Percentiles rank a stretch among this genome's conserved stretches.
These are phyloP conservation scores for Leptinotarsa defecta DNA, from an alignment of 1,140 invertebrate genomes.

Conservation along the genomic window DNA sequence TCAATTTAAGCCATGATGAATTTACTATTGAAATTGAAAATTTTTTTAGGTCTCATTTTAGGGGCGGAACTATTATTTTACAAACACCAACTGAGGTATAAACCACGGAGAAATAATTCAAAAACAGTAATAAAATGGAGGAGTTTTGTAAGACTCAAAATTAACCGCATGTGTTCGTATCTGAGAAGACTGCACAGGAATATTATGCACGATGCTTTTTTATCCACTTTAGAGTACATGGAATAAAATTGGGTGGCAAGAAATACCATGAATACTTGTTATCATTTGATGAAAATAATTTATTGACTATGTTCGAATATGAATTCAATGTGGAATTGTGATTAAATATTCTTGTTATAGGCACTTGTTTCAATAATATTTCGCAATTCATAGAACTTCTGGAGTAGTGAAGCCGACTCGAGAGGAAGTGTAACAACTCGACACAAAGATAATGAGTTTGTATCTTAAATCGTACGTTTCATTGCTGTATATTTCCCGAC, in stretches of 20 bases:
- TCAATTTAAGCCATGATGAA: neutral
- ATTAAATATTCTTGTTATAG: too few species aligned
- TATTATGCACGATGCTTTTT: slow-evolving; percentile 49
- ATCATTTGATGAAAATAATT: too few species aligned
- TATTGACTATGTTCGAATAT: too few species aligned
- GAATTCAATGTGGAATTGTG: too few species aligned
- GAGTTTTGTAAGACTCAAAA: slow-evolving; percentile 25
- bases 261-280: too few species aligned
- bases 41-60: slow-evolving; percentile 39
- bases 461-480: too few species aligned
- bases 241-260: slow-evolving; percentile 34
- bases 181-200: slow-evolving; percentile 38
- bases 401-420: too few species aligned
- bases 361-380: too few species aligned
- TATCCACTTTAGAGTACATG: slow-evolving; percentile 50
- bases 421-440: too few species aligned
- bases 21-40: neutral
- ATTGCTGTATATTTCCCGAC: too few species aligned
- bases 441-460: too few species aligned
- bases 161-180: neutral
- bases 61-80: slow-evolving; percentile 36
- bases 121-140: slow-evolving; percentile 23
- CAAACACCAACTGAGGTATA: slow-evolving; percentile 31
- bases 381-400: too few species aligned
- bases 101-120: slow-evolving; percentile 22